Evolutionary conservation across 2,888 invertebrate genomes (phyloP).

Genomic region (Sinelater perroti): DNA sequence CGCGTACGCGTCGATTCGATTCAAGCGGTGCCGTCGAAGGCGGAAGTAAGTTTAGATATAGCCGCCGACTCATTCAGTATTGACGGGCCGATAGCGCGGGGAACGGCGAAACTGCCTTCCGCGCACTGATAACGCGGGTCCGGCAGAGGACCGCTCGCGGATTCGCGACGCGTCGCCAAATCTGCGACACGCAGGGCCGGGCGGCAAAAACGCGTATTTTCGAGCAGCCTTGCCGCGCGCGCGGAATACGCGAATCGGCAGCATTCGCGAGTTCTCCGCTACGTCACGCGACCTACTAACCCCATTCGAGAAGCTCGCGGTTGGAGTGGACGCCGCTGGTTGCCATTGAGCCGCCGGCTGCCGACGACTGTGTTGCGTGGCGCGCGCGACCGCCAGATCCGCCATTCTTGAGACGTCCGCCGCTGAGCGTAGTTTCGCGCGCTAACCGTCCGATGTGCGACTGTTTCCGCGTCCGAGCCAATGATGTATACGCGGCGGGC

Average conservation of each 20-base stretch:
- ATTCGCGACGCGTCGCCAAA: conserved; percentile 18
- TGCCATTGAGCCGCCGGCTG: conserved; percentile 59
- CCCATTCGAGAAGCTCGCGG: conserved; percentile 67
- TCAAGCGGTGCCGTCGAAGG: background rate
- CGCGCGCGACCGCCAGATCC: no score
- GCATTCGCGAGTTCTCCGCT: conserved; percentile 64
- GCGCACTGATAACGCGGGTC: conserved; percentile 11
- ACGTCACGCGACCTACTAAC: conserved; percentile 77
- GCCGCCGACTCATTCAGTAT: conserved; percentile 19
- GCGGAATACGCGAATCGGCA: conserved; percentile 78
- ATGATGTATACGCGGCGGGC: conserved; percentile 34
- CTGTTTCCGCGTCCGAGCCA: conserved; percentile 24
- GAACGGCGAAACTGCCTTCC: conserved; percentile 20
- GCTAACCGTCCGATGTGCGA: conserved; percentile 41
- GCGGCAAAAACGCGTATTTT: conserved; percentile 48
- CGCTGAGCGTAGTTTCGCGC: background rate
- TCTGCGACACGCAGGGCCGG: conserved; percentile 46
- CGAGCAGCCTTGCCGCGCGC: conserved; percentile 51
- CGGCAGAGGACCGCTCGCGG: background rate
- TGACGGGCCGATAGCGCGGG: conserved; percentile 15
- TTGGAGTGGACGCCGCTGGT: conserved; percentile 50
- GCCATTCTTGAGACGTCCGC: background rate
- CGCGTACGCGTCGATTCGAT: conserved; percentile 2
- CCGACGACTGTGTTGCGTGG: conserved; percentile 30
- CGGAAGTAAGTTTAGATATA: conserved; percentile 29